Base-by-base conservation (phyloP, 2,113 vertebrate species). In the Anhinga rufa region DNA sequence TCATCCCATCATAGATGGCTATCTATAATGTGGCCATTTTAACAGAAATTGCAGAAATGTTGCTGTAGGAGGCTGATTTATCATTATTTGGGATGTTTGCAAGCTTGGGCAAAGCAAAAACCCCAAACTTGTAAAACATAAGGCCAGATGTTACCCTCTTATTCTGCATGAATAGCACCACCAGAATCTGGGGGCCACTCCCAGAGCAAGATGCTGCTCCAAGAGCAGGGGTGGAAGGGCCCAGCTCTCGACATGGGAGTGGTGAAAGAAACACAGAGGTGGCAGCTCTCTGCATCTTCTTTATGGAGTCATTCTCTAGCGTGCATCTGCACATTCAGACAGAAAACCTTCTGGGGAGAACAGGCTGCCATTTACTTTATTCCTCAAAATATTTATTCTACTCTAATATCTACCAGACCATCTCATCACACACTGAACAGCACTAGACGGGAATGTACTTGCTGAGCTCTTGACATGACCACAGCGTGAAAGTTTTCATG, bases 241-340 rank as follows among this genome's bases (percentile, higher is more conserved):
- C 42, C 48, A 55, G 32, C 36, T 77, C 70, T 74, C 1, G 1
- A 57, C 12, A 14, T 4, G 14, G 51, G 34, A 87, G 7, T 1
- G 22, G 3, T 28, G 68, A 90, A 74, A 77, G 32, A 86, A 90
- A 62, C 36, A 51, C 26, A 58, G 68, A 66, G 40, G 38, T 78
- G 42, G n/a, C 32, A 71, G 25, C n/a, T 80, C 36, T 52, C 60
- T 38, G 18, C 1, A 0, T 31, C 48, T 65, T 79, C 66, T 66
- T 38, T 52, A 80, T 0, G 0, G 62, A 80, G 36, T 51, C 0
- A 0, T 18, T 75, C 21, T 86, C n/a, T 31, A 46, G 32, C 8
- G 9, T 16, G 14, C 1, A 3, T 40, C 65, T 91, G 58, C 14
- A 78, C 75, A 90, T 55, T n/a, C 71, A 88, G 91, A 82, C 32